phyloP scores from a whole-genome alignment of 1,140 invertebrate species.

The Drosophila trapezifrons region DNA sequence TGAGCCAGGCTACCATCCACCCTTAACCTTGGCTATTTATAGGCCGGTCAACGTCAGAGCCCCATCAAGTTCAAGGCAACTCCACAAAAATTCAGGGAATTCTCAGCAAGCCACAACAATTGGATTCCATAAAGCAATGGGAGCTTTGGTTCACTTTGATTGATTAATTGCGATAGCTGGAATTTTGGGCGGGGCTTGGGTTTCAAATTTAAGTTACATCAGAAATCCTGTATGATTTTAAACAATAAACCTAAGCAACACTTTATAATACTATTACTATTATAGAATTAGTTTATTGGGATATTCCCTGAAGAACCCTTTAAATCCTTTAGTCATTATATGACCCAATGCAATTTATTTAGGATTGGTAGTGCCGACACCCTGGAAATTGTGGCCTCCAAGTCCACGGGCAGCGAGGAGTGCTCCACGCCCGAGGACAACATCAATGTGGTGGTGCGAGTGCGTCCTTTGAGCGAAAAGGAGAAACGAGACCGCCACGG shows the following conservation, averaged over 20 bases:
- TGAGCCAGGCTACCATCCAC: no score
- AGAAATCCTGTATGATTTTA: no score
- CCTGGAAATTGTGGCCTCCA: slow-evolving; percentile 80
- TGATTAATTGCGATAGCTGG: slow-evolving; percentile 44
- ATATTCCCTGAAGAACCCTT: not conserved
- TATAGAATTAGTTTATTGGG: not conserved
- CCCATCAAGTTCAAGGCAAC: slow-evolving; percentile 75
- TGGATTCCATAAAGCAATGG: slow-evolving; percentile 34
- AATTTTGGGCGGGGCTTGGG: not conserved
- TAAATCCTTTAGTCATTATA: not conserved
- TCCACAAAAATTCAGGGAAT: slow-evolving; percentile 38
- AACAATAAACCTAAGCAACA: not conserved
- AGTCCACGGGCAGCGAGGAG: slow-evolving; percentile 78
- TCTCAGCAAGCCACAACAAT: slow-evolving; percentile 53
- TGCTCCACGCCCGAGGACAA: slow-evolving; percentile 88
- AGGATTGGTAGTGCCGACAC: slow-evolving; percentile 83
- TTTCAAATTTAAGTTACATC: no score
- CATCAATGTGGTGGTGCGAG: slow-evolving; percentile 91
- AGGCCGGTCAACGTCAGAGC: slow-evolving; percentile 21
- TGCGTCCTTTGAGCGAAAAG: slow-evolving; percentile 89
- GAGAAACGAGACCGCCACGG: slow-evolving; percentile 88
- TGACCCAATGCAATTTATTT: not conserved
- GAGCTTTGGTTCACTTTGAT: slow-evolving; percentile 28
- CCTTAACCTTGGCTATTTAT: slow-evolving; percentile 70
- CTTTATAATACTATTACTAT: not conserved